Base-by-base conservation (phyloP, 2,113 vertebrate genomes). In the Phyllopteryx taeniolatus region DNA sequence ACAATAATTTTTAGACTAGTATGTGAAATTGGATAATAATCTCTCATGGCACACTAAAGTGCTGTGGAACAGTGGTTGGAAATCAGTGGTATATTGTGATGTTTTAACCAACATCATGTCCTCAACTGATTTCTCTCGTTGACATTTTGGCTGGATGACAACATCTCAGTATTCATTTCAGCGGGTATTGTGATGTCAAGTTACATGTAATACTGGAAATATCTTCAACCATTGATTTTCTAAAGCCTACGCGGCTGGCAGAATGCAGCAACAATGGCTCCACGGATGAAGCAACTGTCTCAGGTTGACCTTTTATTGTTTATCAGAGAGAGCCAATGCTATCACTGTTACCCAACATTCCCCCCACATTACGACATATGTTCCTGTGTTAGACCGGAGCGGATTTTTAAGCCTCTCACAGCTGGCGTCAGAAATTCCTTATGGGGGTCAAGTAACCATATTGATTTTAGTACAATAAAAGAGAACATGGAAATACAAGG, bases 361-460 rank as follows among this genome's bases (percentile, higher is more conserved):
- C 63, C n/a, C 19, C 62, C 0, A 64, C 62, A n/a, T 64, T 64
- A 64, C 20, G 20, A 66, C 63, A 66, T 5, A 27, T 47, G 63
- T 66, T 66, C 43, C 13, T 27, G 42, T 15, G 63, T 11, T 47
- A 61, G 59, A 61, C 31, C 31, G 59, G 15, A 61, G 59, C 59
- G 5, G 42, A 13, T 44, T 64, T 20, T 43, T 39, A 63, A 63
- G 61, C 61, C 17, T 12, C 20, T 11, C 43, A 39, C 62, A 47
- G 63, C 63, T 66, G 43, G 5, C 63, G 63, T n/a, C 63, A 66
- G 22, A 66, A 5, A 66, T 66, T 46, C 63, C 63, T 47, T 15
- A 46, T 14, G n/a, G 43, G 43, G 42, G 63, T 66, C 63, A 27
- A 47, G 63, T 46, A 27, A 27, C 39, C 63, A n/a, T 31, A 66